These are phyloP conservation scores for Drosophila diplacantha DNA, from an alignment of 2,888 invertebrate genomes.

Conservation along the genomic window DNA sequence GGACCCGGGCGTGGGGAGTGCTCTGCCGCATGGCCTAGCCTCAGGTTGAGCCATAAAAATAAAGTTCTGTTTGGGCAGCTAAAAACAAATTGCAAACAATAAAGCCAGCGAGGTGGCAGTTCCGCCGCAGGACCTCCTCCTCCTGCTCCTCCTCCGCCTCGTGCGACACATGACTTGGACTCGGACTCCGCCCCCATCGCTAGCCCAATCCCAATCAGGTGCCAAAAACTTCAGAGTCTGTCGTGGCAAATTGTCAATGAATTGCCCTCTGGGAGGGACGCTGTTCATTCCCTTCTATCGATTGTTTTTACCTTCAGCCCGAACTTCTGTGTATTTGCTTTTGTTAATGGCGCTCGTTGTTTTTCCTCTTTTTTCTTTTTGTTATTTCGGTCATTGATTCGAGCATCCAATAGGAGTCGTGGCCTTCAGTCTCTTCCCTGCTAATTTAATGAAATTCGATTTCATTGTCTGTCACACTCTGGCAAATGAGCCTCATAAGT, in stretches of 20 bases:
- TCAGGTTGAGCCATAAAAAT: conserved; percentile 52
- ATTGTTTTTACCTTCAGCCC: conserved; percentile 50
- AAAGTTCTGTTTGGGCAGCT: conserved; percentile 64
- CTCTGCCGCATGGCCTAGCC: conserved; percentile 15
- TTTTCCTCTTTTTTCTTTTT: conserved; percentile 19
- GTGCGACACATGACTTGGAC: conserved; percentile 21
- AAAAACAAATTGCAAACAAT: conserved; percentile 71
- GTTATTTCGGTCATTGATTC: conserved; percentile 45
- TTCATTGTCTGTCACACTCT: conserved; percentile 35
- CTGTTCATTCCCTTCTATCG: conserved; percentile 30
- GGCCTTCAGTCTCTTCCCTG: conserved; percentile 25
- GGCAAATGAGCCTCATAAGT: conserved; percentile 55
- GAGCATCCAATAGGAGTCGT: conserved; percentile 32
- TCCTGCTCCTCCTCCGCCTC: conserved; percentile 19
- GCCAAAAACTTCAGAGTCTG: conserved; percentile 36
- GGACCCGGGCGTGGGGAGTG: conserved; percentile 25
- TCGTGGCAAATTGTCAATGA: conserved; percentile 40
- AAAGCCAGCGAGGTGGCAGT: conserved; percentile 41
- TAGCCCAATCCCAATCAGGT: conserved; percentile 31
- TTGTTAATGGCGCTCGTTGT: conserved; percentile 30
- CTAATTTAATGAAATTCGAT: conserved; percentile 46
- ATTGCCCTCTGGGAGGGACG: conserved; percentile 36
- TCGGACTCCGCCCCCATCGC: background rate
- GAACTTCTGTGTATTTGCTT: conserved; percentile 34
- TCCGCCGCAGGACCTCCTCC: conserved; percentile 29